Conservation (phyloP, 2,113 vertebrate species). For the Acinonyx jubatus region DNA sequence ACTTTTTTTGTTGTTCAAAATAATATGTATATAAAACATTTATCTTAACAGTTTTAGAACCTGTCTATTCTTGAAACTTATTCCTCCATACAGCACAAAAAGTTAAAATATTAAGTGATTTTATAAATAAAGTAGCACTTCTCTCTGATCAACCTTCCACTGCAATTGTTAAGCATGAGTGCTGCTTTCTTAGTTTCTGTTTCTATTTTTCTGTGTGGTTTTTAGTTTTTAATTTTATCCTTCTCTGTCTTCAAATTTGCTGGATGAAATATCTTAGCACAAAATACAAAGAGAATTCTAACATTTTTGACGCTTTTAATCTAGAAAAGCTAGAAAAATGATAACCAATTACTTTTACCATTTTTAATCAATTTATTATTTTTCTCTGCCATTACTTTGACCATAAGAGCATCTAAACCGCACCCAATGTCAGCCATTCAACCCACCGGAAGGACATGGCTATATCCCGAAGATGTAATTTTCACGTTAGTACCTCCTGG, state of each 20-base stretch:
- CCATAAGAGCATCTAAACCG: not conserved
- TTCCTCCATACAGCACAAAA: not conserved
- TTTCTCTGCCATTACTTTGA: not conserved
- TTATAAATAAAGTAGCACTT: not conserved
- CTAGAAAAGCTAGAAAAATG: not conserved
- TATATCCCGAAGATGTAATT: not conserved
- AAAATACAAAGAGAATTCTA: not conserved
- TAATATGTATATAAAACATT: not conserved
- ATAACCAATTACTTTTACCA: not conserved
- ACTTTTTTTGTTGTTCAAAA: not conserved
- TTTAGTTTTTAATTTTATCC: slow-evolving; percentile 15
- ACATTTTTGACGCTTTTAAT: not conserved
- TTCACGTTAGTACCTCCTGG: not conserved
- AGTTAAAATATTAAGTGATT: not conserved
- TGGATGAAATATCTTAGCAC: not conserved
- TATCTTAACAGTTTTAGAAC: not conserved
- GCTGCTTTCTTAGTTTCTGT: not conserved
- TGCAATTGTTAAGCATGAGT: not conserved
- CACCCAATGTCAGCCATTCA: not conserved
- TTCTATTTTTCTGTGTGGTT: not conserved
- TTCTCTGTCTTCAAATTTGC: not conserved
- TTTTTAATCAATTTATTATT: not conserved
- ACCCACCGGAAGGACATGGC: accelerated
- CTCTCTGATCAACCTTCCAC: not conserved
- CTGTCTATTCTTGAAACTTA: not conserved